Conservation (phyloP, 2,113 vertebrate species). For the Chlamydotis undulata region DNA sequence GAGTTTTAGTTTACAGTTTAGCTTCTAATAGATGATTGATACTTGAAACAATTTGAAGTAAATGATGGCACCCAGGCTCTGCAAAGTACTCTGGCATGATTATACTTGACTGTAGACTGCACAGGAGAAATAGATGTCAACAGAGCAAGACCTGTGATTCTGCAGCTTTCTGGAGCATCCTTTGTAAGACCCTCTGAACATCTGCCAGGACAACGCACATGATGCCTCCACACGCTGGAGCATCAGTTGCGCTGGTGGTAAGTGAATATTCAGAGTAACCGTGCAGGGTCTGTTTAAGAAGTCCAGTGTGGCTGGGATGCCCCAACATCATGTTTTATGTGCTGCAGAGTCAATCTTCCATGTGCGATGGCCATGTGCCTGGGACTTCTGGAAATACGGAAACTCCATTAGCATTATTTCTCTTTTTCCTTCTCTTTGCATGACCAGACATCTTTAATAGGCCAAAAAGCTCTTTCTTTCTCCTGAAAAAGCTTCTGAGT, state of each 20-base stretch:
- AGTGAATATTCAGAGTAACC: neutral
- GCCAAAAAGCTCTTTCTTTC: neutral
- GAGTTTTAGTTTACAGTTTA: neutral
- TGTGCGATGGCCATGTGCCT: neutral
- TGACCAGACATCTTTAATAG: neutral
- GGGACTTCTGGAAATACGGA: neutral
- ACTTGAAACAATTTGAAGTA: neutral
- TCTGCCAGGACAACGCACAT: rapidly evolving
- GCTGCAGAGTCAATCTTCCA: neutral
- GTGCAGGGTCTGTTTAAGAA: neutral
- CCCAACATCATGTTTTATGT: neutral
- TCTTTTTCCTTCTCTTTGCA: neutral
- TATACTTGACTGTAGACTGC: neutral
- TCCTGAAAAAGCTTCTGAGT: neutral
- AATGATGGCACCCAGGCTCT: neutral
- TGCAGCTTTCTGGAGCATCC: neutral
- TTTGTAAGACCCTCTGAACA: neutral
- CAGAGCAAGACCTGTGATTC: neutral
- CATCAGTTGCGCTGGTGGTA: neutral
- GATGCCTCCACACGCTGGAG: neutral
- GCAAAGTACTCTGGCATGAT: neutral
- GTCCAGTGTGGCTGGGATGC: neutral
- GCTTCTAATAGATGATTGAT: neutral
- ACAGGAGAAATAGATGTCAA: neutral
- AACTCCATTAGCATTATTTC: neutral